These are phyloP conservation scores for Sturmia bella DNA, from an alignment of 2,888 invertebrate species.

Conservation along the genomic window DNA sequence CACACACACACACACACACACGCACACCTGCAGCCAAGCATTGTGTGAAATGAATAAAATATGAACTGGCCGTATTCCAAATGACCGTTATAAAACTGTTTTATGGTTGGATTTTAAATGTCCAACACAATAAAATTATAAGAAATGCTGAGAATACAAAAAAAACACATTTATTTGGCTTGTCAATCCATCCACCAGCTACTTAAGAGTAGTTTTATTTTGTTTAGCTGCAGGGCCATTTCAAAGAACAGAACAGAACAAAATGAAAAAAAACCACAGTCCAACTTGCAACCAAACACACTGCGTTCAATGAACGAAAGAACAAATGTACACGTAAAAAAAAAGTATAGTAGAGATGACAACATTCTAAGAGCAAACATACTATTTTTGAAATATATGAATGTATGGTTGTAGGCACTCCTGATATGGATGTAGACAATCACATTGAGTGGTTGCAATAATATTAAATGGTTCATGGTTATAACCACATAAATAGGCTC, in stretches of 20 bases:
- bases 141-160: conserved; percentile 3
- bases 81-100: conserved; percentile 49
- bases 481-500: too few relatives aligned
- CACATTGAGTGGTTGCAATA: too few relatives aligned
- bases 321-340: too few relatives aligned
- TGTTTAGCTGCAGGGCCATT: conserved; percentile 27
- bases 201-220: conserved; percentile 1
- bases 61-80: conserved; percentile 27
- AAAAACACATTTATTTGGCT: background rate
- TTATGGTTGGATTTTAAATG: conserved; percentile 30
- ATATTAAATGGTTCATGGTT: too few relatives aligned
- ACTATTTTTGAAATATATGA: too few relatives aligned
- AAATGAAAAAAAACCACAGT: background rate
- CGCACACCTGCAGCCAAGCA: too few relatives aligned
- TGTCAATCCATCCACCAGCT: conserved; percentile 18
- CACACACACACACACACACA: too few relatives aligned
- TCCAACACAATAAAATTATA: conserved; percentile 12
- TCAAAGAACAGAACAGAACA: background rate
- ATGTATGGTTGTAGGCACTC: too few relatives aligned
- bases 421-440: too few relatives aligned
- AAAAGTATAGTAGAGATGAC: too few relatives aligned
- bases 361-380: too few relatives aligned
- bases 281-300: background rate
- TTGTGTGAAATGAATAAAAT: background rate
- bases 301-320: conserved; percentile 12